These are phyloP conservation scores for Nebria brevicollis DNA, from an alignment of 2,888 invertebrate species.

Conservation along the genomic window DNA sequence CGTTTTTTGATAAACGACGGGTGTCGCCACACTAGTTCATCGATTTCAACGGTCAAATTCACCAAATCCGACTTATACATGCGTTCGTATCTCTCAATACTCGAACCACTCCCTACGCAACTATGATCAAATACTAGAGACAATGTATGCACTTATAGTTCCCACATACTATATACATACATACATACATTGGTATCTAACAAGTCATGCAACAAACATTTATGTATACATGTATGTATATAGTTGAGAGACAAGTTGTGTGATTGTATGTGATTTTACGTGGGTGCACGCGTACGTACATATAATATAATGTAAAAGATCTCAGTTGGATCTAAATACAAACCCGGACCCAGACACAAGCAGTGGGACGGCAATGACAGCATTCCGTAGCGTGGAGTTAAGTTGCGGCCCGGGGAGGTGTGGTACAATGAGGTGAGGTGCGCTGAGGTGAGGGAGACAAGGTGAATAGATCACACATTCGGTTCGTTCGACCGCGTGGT, in stretches of 20 bases:
- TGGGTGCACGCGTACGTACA: neutral
- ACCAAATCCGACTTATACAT: neutral
- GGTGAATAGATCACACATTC: conserved; percentile 31
- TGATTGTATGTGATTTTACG: neutral
- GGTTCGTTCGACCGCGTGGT: neutral
- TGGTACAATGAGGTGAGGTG: too few species aligned
- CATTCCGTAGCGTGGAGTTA: neutral
- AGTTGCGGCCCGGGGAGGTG: too few species aligned
- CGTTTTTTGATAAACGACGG: conserved; percentile 6
- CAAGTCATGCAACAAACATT: neutral
- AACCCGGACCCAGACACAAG: neutral
- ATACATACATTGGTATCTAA: neutral
- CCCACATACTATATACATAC: too few species aligned
- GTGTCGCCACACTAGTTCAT: neutral
- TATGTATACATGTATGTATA: neutral
- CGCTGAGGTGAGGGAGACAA: neutral
- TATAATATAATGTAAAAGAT: neutral
- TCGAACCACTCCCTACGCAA: neutral
- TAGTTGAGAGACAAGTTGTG: neutral
- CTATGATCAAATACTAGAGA: neutral
- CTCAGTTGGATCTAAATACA: neutral
- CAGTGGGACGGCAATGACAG: neutral
- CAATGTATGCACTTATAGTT: neutral
- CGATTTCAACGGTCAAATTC: neutral
- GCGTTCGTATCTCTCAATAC: neutral